A percentile compares a stretch with the other conserved stretches of the same genome.
Conservation (phyloP, 2,888 invertebrate genomes). For the Luperina nickerlii region DNA sequence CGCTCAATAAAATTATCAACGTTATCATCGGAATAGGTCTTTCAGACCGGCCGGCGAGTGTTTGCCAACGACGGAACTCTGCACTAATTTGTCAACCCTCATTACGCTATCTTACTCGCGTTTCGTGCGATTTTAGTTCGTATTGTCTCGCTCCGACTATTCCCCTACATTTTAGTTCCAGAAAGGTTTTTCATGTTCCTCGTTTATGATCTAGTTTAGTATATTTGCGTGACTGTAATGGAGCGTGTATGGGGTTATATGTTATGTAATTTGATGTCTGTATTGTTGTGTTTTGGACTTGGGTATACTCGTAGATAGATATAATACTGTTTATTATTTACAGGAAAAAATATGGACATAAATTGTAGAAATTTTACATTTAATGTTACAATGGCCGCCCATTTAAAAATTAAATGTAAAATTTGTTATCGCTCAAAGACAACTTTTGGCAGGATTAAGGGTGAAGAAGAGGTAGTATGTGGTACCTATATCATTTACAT, state of each 20-base stretch:
- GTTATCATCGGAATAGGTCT: conserved; percentile 59
- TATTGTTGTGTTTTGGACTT: conserved; percentile 4
- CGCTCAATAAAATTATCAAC: conserved; percentile 40
- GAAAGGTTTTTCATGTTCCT: conserved; percentile 78
- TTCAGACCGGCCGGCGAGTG: conserved; percentile 65
- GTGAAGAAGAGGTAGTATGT: neutral
- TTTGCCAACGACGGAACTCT: conserved; percentile 78
- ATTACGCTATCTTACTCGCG: conserved; percentile 80
- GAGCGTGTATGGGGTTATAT: conserved; percentile 30
- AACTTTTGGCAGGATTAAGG: neutral
- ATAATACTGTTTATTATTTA: neutral
- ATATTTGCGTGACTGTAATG: conserved; percentile 50
- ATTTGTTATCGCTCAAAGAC: no score
- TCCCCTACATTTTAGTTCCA: conserved; percentile 64
- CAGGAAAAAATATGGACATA: neutral
- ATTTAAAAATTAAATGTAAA: no score
- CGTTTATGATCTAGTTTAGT: conserved; percentile 59
- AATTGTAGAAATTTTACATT: neutral
- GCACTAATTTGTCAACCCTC: conserved; percentile 85
- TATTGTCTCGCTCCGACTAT: conserved; percentile 67
- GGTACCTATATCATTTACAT: no score
- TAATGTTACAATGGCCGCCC: neutral
- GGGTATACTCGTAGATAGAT: neutral
- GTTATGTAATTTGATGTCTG: conserved; percentile 26
- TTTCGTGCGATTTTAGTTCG: conserved; percentile 78